These are phyloP conservation scores for Gadopsis marmoratus DNA, from an alignment of 2,797 vertebrate genomes.

Conservation along the genomic window DNA sequence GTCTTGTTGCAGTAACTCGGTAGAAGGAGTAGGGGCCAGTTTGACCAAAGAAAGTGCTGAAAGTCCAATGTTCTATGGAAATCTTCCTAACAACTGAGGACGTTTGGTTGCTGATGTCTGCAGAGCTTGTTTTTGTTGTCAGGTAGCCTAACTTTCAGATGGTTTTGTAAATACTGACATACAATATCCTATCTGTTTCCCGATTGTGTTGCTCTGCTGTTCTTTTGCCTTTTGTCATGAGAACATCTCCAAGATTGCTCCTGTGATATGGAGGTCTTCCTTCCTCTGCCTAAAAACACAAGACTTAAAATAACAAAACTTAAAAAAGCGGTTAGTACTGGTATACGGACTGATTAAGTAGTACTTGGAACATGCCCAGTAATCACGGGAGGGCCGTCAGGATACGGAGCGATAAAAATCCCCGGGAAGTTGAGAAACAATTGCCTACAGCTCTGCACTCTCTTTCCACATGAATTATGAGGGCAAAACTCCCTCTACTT, in stretches of 20 bases:
- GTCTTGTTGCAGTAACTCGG: not conserved
- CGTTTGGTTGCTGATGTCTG: not conserved
- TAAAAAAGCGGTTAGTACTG: too few species aligned
- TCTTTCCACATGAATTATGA: accelerated
- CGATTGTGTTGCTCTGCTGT: not conserved
- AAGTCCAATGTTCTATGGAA: too few species aligned
- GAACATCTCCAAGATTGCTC: not conserved
- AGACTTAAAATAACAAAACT: not conserved
- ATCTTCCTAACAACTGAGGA: not conserved
- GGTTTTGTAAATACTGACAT: not conserved
- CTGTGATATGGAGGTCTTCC: not conserved
- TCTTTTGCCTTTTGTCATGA: too few species aligned
- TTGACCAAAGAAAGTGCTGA: not conserved
- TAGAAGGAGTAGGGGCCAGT: not conserved
- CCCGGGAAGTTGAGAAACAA: constrained; percentile 11
- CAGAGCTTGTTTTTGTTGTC: not conserved
- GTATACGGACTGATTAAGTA: not conserved
- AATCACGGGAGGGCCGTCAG: constrained; percentile 6
- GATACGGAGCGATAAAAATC: constrained; percentile 15
- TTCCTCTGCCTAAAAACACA: too few species aligned
- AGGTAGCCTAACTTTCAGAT: not conserved
- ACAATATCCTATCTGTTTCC: not conserved
- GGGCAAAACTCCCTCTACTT: not conserved
- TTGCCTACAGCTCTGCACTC: not conserved
- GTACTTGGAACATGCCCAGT: too few species aligned